A percentile compares a stretch with the other conserved stretches of the same genome.
These are phyloP conservation scores for Saccostrea glomerata DNA, from an alignment of 1,140 invertebrate genomes.

Conservation along the genomic window DNA sequence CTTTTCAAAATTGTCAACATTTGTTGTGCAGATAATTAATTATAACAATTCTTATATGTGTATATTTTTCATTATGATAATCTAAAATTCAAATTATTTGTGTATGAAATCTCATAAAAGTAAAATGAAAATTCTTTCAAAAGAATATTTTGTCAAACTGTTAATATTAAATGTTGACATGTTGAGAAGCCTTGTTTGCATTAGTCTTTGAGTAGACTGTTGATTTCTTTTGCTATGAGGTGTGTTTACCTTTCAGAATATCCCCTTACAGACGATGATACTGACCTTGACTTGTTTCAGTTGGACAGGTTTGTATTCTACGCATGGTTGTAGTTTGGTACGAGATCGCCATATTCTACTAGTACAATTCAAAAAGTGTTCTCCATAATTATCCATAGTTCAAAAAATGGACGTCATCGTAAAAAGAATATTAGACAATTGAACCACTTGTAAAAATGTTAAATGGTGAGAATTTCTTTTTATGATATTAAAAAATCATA, in stretches of 20 bases:
- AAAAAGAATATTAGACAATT: background rate
- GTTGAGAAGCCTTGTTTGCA: slow-evolving; percentile 28
- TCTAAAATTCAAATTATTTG: background rate
- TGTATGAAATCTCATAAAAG: background rate
- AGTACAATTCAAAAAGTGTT: slow-evolving; percentile 15
- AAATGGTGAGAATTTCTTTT: background rate
- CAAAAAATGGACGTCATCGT: background rate
- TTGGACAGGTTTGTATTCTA: slow-evolving; percentile 36
- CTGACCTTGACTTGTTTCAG: slow-evolving; percentile 32
- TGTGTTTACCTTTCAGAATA: slow-evolving; percentile 38
- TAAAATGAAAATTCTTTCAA: background rate
- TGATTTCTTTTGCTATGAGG: slow-evolving; percentile 38
- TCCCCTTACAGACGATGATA: slow-evolving; percentile 32
- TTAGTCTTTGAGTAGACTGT: slow-evolving; percentile 31
- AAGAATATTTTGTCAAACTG: background rate
- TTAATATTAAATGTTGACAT: slow-evolving; percentile 23
- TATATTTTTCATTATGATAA: background rate
- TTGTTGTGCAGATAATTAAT: slow-evolving; percentile 21
- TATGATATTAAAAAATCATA: background rate
- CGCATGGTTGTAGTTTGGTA: slow-evolving; percentile 31
- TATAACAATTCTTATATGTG: background rate
- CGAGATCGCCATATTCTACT: background rate
- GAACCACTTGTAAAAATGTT: background rate
- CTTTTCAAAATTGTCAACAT: slow-evolving; percentile 38
- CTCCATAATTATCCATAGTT: background rate